Evolutionary conservation across 2,888 invertebrate genomes (phyloP), one percentile per base, ranked within the genome.

Genomic region (Limenitis camilla): DNA sequence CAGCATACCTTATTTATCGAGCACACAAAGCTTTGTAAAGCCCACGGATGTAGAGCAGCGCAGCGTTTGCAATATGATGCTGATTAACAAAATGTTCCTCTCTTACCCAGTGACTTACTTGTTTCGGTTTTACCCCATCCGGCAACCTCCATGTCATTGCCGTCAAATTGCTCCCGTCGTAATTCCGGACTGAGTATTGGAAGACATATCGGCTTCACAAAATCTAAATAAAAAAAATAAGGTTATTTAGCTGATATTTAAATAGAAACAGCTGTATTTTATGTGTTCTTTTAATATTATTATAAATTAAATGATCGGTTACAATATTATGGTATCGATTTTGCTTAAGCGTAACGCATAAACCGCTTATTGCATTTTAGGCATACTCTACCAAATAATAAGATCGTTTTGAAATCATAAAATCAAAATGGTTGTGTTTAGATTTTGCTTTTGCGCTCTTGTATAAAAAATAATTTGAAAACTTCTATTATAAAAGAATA

Each of bases 41-140:
- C 35, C 35, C 10, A 4, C 35, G 9, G 10, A 36, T 9, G 35
- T 36, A 36, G 35, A 6, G 35, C n/a, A 10, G 35, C 35, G 19
- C 3, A 19, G 19, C 19, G 19, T 19, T 1, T 36, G 35, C 35
- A 10, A 10, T 9, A 36, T 10, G 10, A 36, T 36, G 35, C 35
- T 36, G 35, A 36, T 10, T 5, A 10, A 2, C 6, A 36, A 36
- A 36, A 36, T 1, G 10, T 36, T 36, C 10, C 35, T 19, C 39
- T 39, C 19, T 19, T 39, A 28, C 9, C 27, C 32, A 32, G 0
- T 27, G 35, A 79, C 71, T 81, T 76, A 88, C 91, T 89, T 49
- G 74, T 74, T 72, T 91, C 90, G 38, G 91, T 92, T 62, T 90
- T 88, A 30, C 94, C 94, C 94, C 94, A 94, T 0, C 94, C 94